Conservation (phyloP, 2,888 invertebrate species). For the Hermaeophaga mercurialis region DNA sequence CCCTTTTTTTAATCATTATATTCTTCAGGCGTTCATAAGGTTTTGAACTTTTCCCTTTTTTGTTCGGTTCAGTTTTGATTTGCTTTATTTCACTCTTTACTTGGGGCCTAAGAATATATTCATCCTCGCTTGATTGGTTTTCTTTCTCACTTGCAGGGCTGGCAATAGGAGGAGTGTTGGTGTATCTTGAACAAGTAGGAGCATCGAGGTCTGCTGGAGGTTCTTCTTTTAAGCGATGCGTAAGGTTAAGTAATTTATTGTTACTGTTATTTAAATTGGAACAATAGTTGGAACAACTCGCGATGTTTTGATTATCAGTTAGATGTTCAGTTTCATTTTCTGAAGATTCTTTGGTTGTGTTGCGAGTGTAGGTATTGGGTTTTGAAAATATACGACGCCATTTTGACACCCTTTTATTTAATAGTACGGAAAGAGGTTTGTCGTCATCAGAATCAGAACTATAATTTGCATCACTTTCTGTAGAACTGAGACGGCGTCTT, state of each 20-base stretch:
- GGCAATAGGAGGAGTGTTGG: slow-evolving; percentile 8
- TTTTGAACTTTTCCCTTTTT: slow-evolving; percentile 19
- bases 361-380: not conserved
- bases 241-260: not conserved
- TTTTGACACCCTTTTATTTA: not conserved
- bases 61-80: slow-evolving; percentile 22
- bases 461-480: slow-evolving; percentile 19
- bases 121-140: slow-evolving; percentile 23
- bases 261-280: slow-evolving; percentile 6
- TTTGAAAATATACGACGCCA: not conserved
- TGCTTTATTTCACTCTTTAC: slow-evolving; percentile 31
- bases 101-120: slow-evolving; percentile 15
- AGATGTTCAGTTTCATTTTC: slow-evolving; percentile 5
- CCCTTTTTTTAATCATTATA: slow-evolving; percentile 33
- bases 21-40: slow-evolving; percentile 30
- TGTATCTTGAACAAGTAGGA: slow-evolving; percentile 32
- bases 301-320: slow-evolving; percentile 7
- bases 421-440: slow-evolving; percentile 18
- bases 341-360: slow-evolving; percentile 22
- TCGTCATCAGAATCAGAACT: slow-evolving; percentile 25
- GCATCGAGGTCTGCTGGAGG: slow-evolving; percentile 13
- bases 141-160: not conserved
- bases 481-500: slow-evolving; percentile 21
- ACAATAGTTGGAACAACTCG: slow-evolving; percentile 28
- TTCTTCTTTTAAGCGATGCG: slow-evolving; percentile 5